phyloP scores from a whole-genome alignment of 1,140 invertebrate species.

The Limonius californicus region DNA sequence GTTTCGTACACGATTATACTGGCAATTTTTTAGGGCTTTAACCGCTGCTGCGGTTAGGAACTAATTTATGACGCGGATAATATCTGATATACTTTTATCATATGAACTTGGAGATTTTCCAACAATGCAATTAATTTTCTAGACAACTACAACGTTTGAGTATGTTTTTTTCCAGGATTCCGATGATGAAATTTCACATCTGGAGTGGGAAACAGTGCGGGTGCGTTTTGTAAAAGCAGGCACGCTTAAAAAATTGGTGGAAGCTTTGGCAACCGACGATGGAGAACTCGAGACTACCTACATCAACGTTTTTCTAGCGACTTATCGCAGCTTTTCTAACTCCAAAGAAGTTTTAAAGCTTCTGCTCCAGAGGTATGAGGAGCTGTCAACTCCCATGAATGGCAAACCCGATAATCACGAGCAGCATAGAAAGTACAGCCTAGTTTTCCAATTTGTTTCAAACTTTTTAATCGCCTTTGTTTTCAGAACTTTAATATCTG shows the following conservation, averaged over 20 bases:
- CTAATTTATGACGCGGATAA: too few relatives aligned
- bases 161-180: too few relatives aligned
- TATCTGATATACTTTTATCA: too few relatives aligned
- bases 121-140: too few relatives aligned
- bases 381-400: slow-evolving; percentile 48
- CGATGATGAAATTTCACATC: slow-evolving; percentile 86
- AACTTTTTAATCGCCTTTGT: background rate
- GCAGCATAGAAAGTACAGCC: slow-evolving; percentile 68
- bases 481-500: slow-evolving; percentile 75
- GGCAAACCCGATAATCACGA: slow-evolving; percentile 54
- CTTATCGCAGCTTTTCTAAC: slow-evolving; percentile 81
- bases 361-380: slow-evolving; percentile 74
- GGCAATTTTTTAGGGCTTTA: too few relatives aligned
- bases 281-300: slow-evolving; percentile 96
- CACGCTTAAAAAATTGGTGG: slow-evolving; percentile 89
- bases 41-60: too few relatives aligned
- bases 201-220: slow-evolving; percentile 99
- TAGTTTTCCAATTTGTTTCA: background rate
- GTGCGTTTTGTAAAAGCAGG: slow-evolving; percentile 94
- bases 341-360: slow-evolving; percentile 78
- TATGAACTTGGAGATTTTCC: too few relatives aligned
- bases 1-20: too few relatives aligned
- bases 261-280: slow-evolving; percentile 87
- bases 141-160: too few relatives aligned
- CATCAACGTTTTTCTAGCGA: slow-evolving; percentile 95